Conservation (phyloP, 2,797 vertebrate species). For the Poecile montanus region DNA sequence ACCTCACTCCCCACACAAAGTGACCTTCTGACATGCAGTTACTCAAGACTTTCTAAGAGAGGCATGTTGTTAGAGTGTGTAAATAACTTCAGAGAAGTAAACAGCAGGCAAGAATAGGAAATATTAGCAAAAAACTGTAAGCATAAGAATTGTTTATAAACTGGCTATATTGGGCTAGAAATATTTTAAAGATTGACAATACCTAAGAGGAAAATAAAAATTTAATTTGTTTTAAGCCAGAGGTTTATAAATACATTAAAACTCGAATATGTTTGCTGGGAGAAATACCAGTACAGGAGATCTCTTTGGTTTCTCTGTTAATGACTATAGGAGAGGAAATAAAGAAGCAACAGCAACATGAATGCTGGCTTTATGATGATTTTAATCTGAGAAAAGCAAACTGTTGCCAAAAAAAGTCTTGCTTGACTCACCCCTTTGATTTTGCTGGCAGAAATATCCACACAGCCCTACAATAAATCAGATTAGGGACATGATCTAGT, state of each 20-base stretch:
- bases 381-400: neutral
- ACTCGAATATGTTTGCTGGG: neutral
- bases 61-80: neutral
- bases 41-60: neutral
- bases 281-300: neutral
- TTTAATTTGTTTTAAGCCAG: neutral
- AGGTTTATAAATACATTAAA: neutral
- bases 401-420: neutral
- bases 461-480: neutral
- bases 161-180: neutral
- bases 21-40: neutral
- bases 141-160: neutral
- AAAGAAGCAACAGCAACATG: neutral
- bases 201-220: neutral
- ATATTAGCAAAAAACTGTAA: neutral
- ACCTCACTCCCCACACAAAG: neutral
- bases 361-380: neutral
- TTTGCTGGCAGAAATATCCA: neutral
- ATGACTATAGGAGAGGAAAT: neutral
- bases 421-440: neutral
- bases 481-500: neutral
- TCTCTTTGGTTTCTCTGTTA: neutral
- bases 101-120: neutral
- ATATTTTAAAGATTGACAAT: neutral
- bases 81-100: neutral